Base-by-base conservation (phyloP, 2,888 invertebrate species). In the Ectobius pallidus region DNA sequence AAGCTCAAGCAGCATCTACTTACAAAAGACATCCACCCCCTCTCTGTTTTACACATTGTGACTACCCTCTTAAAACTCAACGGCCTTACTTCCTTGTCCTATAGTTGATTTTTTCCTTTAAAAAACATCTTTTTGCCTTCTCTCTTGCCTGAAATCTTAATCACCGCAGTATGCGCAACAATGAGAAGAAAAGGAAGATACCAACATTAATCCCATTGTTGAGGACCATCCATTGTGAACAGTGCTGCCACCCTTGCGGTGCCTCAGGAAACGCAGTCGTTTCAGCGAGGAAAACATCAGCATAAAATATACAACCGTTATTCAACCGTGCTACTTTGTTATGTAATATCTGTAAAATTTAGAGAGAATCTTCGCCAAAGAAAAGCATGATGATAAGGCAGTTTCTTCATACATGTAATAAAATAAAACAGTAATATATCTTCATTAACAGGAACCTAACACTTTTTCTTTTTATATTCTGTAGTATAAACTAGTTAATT, bases 131-230 rank as follows among this genome's bases (percentile, higher is more conserved):
- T 65, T 46, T 65, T 65, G 65, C 65, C 27, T 46, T 27, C 44
- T 58, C 27, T 20, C 20, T 22, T 46, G 34, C 32, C 32, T 62
- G 63, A 71, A 71, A 42, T 71, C 71, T 71, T 71, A 65, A 71
- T 71, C 67, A 71, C 58, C 27, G n/a, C 39, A 14, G n/a, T 34
- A 42, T 49, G 30, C 32, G 27, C 71, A 67, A 71, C 71, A 71
- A 71, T 67, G 67, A 46, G 52, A 63, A 63, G 49, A 68, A 68
- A 52, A 46, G 68, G 68, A 68, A 69, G 69, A 69, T 65, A 46
- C 63, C 27, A 44, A 65, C 65, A 46, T 65, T 46, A 65, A 65
- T 46, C 65, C 65, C 30, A 65, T 65, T 65, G 65, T 65, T 65
- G 65, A 46, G 46, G 25, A 46, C 27, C 65, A 65, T 25, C 65